phyloP scores from a whole-genome alignment of 2,888 invertebrate species.

The Tetragnatha montana region DNA sequence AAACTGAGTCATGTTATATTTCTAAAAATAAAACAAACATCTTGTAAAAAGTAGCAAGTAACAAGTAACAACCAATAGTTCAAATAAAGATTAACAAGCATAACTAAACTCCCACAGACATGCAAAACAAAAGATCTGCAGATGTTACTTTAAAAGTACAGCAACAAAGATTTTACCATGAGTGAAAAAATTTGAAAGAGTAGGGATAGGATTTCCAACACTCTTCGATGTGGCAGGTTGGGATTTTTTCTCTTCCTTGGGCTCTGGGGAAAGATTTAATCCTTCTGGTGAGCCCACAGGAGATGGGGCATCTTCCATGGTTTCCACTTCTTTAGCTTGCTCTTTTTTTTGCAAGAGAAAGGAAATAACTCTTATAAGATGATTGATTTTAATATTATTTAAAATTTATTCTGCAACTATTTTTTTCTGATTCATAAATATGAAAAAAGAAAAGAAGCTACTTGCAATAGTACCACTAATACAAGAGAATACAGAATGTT shows the following conservation, averaged over 20 bases:
- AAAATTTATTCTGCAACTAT: background rate
- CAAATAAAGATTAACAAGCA: background rate
- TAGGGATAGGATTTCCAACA: conserved; percentile 67
- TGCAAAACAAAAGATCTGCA: background rate
- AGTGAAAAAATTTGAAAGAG: conserved; percentile 67
- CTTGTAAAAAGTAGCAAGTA: background rate
- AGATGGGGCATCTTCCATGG: conserved; percentile 71
- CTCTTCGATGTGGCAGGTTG: conserved; percentile 22
- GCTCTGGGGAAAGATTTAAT: conserved; percentile 66
- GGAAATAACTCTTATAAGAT: conserved; percentile 3
- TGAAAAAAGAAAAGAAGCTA: background rate
- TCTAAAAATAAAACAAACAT: background rate
- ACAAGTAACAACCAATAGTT: background rate
- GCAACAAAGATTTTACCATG: conserved; percentile 53
- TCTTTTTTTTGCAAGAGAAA: conserved; percentile 36
- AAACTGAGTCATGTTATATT: too few species aligned
- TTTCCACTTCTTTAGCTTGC: conserved; percentile 49
- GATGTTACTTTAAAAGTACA: background rate
- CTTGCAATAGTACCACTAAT: too few species aligned
- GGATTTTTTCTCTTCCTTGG: conserved; percentile 38
- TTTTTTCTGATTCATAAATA: too few species aligned
- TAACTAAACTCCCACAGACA: background rate
- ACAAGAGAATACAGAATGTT: background rate
- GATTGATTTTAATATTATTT: background rate
- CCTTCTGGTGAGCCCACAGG: conserved; percentile 72